Evolutionary conservation across 2,888 invertebrate genomes (phyloP).

Genomic region (Hypsopygia costalis): DNA sequence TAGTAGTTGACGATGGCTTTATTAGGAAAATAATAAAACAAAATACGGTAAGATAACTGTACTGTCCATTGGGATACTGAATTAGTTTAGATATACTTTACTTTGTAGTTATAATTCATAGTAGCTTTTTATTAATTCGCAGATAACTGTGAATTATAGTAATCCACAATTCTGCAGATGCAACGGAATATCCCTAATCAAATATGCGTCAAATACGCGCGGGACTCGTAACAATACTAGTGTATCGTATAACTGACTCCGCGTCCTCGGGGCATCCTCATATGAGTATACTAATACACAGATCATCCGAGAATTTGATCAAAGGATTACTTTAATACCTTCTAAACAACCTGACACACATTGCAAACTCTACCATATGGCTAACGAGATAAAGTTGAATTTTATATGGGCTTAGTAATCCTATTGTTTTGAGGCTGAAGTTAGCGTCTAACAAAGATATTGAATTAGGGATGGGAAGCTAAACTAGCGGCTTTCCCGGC

Average conservation of each 20-base stretch:
- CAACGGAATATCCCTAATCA: too few species aligned
- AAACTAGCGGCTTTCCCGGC: not conserved
- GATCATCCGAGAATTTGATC: conserved; percentile 7
- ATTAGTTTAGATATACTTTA: too few species aligned
- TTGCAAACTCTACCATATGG: not conserved
- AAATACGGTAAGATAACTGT: too few species aligned
- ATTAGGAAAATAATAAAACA: too few species aligned
- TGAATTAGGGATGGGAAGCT: conserved; percentile 1
- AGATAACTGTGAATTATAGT: too few species aligned
- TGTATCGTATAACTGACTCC: not conserved
- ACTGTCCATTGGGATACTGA: too few species aligned
- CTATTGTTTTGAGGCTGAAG: not conserved
- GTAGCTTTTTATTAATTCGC: too few species aligned
- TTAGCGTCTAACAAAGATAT: conserved; percentile 2
- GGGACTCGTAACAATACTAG: too few species aligned
- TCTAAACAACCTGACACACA: not conserved
- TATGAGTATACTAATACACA: not conserved
- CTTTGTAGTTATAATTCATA: too few species aligned
- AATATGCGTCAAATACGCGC: too few species aligned
- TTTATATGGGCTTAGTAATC: not conserved
- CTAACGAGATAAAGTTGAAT: not conserved
- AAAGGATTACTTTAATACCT: conserved; percentile 5
- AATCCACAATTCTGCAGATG: too few species aligned
- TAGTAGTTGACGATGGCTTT: too few species aligned
- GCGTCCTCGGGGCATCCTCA: not conserved